Conservation (phyloP, 37 sponge, comb jelly and placozoan species). For the Halichondria panicea region DNA sequence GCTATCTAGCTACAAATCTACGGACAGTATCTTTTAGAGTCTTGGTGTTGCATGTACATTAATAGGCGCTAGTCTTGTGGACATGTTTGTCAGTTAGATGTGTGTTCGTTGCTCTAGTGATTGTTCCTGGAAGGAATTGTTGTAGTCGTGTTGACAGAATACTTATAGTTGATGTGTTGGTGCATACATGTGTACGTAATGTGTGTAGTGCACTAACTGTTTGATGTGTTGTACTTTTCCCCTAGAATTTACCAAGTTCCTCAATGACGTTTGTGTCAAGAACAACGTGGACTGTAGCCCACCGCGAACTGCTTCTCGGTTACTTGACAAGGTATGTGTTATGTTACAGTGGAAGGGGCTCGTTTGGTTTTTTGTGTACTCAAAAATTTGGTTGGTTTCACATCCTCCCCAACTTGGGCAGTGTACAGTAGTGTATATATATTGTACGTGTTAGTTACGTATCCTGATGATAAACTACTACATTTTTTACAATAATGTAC, state of each 20-base stretch:
- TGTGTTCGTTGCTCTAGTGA: no score
- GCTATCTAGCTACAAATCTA: no score
- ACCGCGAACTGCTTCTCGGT: slow-evolving; percentile 86
- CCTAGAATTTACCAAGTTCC: slow-evolving; percentile 74
- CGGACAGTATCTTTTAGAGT: no score
- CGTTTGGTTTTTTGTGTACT: not conserved
- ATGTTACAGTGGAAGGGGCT: not conserved
- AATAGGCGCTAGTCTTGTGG: no score
- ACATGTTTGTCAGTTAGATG: no score
- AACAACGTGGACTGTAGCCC: slow-evolving; percentile 84
- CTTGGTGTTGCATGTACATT: no score
- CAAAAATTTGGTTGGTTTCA: no score
- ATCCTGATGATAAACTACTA: not conserved
- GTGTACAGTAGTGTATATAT: not conserved
- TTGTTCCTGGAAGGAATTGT: not conserved
- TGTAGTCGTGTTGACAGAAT: not conserved
- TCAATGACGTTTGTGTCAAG: slow-evolving; percentile 84
- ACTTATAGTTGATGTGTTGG: no score
- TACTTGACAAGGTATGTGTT: slow-evolving; percentile 90
- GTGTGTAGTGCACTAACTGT: slow-evolving; percentile 5
- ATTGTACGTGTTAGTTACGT: not conserved
- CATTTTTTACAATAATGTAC: not conserved
- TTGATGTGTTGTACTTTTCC: slow-evolving; percentile 7
- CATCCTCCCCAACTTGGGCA: not conserved
- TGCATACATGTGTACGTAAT: not conserved